Evolutionary conservation across 2,888 invertebrate genomes (phyloP), one percentile per base, ranked within the genome.

Genomic region (Bedellia somnulentella): DNA sequence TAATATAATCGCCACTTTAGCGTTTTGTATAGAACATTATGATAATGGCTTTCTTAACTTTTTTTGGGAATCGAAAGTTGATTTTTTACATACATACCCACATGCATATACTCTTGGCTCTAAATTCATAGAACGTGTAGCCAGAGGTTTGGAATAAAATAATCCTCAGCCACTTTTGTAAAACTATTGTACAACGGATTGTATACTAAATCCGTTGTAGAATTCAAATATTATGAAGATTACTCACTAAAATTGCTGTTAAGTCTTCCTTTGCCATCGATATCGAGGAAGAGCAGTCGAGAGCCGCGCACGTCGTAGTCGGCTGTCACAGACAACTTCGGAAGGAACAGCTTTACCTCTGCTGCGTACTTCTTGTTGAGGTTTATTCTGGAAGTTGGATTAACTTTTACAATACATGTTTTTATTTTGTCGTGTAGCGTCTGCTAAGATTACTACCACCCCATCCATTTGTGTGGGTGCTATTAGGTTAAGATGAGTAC

Each of bases 261-360:
- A 12, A 85, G 78, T 15, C 58, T 59, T 11, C 89, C 89, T 35
- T 81, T 79, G 34, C 89, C 89, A 29, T 63, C 66, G 43, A 90
- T 80, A 10, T 89, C 88, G 50, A 90, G 76, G 68, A 87, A 80
- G 35, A 90, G 70, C 21, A 90, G 80, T 41, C 82, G 78, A 30
- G 75, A 75, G 9, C 90, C 90, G 9, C 80, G 67, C 41, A 89
- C 82, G 29, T 76, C 78, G 47, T 90, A 90, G 37, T 82, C 75
- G 1, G 84, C 80, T 2, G 60, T 62, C 54, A 89, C 78, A 30
- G 68, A 54, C 33, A 90, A 47, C 26, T 70, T 70, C 0, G 89
- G 88, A 23, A 89, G 61, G 35, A 66, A 75, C 21, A 89, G 35
- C 42, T 82, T 83, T 25, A 88, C 47, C 34, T 79, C 73, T 1